phyloP scores from a whole-genome alignment of 2,113 vertebrate species.

The Motacilla alba region DNA sequence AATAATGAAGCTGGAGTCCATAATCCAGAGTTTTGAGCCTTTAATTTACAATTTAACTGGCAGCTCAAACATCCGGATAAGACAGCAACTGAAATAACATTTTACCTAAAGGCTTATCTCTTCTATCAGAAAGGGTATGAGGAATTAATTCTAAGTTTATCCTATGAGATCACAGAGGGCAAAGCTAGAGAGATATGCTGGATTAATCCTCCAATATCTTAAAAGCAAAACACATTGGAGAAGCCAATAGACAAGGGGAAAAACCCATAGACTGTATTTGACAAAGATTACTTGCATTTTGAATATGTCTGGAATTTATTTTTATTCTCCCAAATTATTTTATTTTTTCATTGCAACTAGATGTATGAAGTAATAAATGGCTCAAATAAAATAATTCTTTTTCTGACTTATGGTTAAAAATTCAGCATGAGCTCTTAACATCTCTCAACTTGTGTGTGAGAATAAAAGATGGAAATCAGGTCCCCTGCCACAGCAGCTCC shows the following conservation, averaged over 20 bases:
- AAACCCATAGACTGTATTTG: neutral
- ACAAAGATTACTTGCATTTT: neutral
- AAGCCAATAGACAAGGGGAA: neutral
- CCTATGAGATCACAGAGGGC: constrained; percentile 62
- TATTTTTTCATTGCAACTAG: neutral
- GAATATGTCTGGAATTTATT: neutral
- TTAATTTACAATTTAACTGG: constrained; percentile 71
- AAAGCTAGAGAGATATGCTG: constrained; percentile 34
- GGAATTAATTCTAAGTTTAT: constrained; percentile 79
- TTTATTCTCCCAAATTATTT: neutral
- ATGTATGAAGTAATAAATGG: neutral
- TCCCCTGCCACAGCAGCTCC: neutral
- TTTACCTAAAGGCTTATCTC: constrained; percentile 78
- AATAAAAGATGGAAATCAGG: neutral
- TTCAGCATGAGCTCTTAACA: neutral
- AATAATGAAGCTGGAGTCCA: constrained; percentile 50
- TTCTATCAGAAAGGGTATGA: constrained; percentile 75
- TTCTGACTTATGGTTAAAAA: neutral
- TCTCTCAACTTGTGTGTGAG: rapidly evolving
- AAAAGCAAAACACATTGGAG: constrained; percentile 59
- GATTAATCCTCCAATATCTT: constrained; percentile 65
- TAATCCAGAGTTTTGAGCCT: constrained; percentile 62
- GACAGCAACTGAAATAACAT: constrained; percentile 71
- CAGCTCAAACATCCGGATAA: constrained; percentile 62
- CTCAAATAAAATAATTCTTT: neutral